Base-by-base conservation (phyloP, 2,888 invertebrate species). In the Lycia hirtaria region DNA sequence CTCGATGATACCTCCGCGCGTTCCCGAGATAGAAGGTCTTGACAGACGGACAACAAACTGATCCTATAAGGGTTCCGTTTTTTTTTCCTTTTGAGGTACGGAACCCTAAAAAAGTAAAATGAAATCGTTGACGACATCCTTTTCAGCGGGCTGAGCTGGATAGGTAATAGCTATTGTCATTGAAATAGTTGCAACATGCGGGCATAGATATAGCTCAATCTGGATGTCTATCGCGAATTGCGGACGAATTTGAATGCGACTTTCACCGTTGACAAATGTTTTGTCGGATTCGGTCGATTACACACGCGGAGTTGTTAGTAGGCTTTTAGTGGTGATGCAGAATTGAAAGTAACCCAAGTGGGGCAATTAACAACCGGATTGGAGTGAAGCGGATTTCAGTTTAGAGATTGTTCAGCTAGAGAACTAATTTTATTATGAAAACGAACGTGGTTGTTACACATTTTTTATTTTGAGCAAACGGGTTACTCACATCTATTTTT, bases 211-310 rank as follows among this genome's bases (percentile, higher is more conserved):
- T 32, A 14, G 6, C 14, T 17, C n/a, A n/a, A n/a, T n/a, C 30
- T 30, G n/a, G n/a, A n/a, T 20, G 10, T 14, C 22, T 38, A 20
- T 15, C 30, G 17, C 28, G 22, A 53, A 15, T 14, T 30, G 30
- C 38, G 9, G 22, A 43, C 48, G 41, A 55, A 49, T 44, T 56
- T 51, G 12, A 47, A 56, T 56, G 51, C 22, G 47, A 51, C 56
- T 56, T 56, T 56, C 56, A 56, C 56, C 45, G 51, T 33, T 56
- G 33, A 56, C 51, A 51, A 51, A 56, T 51, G 45, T 50, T 56
- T 38, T 37, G 49, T 38, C 20, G 37, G 38, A 22, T 3, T 24
- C 14, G 26, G 14, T 26, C 45, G 14, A 45, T 45, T 56, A 50
- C 43, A 48, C 43, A 30, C 35, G 32, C 14, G 17, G 40, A 32